These are phyloP conservation scores for Microcebus ravelobensis DNA, from an alignment of 2,113 vertebrate species.

Conservation along the genomic window DNA sequence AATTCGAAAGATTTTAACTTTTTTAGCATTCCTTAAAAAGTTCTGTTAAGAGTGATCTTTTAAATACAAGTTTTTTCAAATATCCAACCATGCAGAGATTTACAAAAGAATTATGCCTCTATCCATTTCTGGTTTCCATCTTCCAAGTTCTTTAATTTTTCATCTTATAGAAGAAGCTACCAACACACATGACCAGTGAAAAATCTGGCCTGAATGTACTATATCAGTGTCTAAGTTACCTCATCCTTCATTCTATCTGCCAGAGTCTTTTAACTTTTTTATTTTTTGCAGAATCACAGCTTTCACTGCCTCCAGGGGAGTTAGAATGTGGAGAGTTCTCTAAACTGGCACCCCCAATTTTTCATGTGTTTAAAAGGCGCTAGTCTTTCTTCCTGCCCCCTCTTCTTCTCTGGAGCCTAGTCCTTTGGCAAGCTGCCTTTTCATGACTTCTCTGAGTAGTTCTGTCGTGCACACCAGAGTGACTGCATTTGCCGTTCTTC, in stretches of 20 bases:
- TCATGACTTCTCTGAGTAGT: neutral
- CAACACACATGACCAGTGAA: neutral
- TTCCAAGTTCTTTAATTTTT: conserved; percentile 50
- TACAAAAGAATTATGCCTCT: neutral
- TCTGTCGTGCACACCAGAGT: neutral
- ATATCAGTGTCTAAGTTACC: conserved; percentile 45
- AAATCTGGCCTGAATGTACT: neutral
- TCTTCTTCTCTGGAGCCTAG: neutral
- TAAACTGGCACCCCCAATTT: neutral
- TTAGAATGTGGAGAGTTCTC: neutral
- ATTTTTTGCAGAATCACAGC: conserved; percentile 16
- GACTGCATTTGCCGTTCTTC: neutral
- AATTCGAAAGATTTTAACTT: neutral
- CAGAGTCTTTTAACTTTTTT: neutral
- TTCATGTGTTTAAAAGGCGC: neutral
- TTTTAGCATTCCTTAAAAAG: neutral
- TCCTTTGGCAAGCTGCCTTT: neutral
- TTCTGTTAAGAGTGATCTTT: neutral
- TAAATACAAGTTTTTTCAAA: neutral
- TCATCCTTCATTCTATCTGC: conserved; percentile 44
- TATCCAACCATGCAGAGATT: neutral
- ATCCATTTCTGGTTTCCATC: conserved; percentile 42
- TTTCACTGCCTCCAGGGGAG: neutral
- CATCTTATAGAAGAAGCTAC: conserved; percentile 25
- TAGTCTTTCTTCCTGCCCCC: neutral